Evolutionary conservation across 2,888 invertebrate genomes (phyloP).

Genomic region (Pilophorus perplexus): DNA sequence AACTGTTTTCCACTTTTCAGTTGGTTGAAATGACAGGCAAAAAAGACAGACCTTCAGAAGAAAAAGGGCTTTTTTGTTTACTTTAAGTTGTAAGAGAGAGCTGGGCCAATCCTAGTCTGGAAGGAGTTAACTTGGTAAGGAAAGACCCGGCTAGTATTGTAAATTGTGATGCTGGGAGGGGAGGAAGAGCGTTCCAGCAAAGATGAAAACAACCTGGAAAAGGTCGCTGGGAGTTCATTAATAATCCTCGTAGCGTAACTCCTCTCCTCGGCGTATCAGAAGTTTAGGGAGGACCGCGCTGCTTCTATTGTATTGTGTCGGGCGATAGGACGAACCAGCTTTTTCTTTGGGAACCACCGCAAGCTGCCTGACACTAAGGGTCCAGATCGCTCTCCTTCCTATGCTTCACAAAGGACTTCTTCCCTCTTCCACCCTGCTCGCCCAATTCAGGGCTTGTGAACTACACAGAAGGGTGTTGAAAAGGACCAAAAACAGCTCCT

Average conservation of each 20-base stretch:
- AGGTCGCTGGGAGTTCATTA: constrained; percentile 14
- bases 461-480: constrained; percentile 9
- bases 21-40: not conserved
- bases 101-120: not conserved
- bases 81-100: not conserved
- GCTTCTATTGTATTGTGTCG: constrained; percentile 12
- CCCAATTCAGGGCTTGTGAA: not conserved
- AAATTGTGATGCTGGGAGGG: too few species aligned
- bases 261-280: not conserved
- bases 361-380: constrained; percentile 5
- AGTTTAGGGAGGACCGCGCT: not conserved
- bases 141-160: not conserved
- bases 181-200: not conserved
- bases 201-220: constrained; percentile 15
- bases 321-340: constrained; percentile 9
- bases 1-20: not conserved
- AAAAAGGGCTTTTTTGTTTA: not conserved
- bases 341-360: constrained; percentile 14
- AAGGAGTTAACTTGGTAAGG: constrained; percentile 10
- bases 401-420: not conserved
- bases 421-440: not conserved
- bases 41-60: not conserved
- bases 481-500: not conserved
- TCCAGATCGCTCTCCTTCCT: not conserved
- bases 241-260: constrained; percentile 15